Evolutionary conservation across 2,888 invertebrate species (phyloP).

Genomic region (Melipona beecheii): DNA sequence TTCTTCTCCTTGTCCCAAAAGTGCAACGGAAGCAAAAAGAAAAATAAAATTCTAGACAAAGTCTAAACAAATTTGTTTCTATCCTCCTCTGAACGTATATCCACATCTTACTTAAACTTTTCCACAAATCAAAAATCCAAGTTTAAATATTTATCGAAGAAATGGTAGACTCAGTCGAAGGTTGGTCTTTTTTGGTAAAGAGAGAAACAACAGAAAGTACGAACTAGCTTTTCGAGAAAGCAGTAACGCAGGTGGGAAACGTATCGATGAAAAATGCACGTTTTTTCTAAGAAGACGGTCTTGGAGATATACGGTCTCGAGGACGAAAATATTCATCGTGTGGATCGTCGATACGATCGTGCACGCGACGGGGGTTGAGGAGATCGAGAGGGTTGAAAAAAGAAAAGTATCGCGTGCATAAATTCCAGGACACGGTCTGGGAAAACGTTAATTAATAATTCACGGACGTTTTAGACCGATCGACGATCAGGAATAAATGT

Average conservation of each 20-base stretch:
- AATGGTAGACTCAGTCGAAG: background rate
- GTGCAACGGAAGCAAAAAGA: no score
- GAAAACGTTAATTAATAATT: constrained; percentile 5
- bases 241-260: background rate
- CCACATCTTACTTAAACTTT: background rate
- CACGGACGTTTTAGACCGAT: background rate
- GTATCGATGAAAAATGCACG: constrained; percentile 23
- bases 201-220: background rate
- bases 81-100: background rate
- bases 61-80: background rate
- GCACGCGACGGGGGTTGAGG: background rate
- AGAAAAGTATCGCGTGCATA: constrained; percentile 22
- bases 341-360: constrained; percentile 3
- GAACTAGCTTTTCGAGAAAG: background rate
- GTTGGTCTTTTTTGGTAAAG: background rate
- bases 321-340: constrained; percentile 34
- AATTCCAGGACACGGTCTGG: background rate
- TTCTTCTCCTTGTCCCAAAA: no score
- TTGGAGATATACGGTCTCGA: background rate
- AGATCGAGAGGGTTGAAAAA: background rate
- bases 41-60: no score
- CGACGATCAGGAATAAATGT: no score
- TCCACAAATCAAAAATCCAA: background rate
- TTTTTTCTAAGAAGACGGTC: background rate
- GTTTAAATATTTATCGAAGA: background rate